Percentiles rank a stretch among this genome's conserved stretches.
Evolutionary conservation across 2,797 vertebrate genomes (phyloP).

Genomic region (Pangasius macronema): DNA sequence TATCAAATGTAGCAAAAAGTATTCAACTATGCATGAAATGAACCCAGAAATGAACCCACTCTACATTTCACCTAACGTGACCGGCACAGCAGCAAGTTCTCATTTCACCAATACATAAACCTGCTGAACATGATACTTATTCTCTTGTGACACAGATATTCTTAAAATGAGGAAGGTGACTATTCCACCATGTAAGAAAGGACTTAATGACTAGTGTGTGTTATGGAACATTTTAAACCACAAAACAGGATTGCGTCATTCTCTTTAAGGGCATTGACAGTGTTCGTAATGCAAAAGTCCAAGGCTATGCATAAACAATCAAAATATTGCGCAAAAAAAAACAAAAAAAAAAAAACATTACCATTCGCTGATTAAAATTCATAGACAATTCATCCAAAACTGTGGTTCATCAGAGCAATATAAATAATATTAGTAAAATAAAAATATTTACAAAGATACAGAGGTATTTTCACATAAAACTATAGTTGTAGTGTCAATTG

Average conservation of each 20-base stretch:
- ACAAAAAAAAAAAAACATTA: not conserved
- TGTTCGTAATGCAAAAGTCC: constrained; percentile 67
- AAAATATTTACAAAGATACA: not conserved
- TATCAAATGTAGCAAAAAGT: not conserved
- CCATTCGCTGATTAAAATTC: not conserved
- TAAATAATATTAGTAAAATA: not conserved
- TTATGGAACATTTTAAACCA: not conserved
- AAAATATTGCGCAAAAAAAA: not conserved
- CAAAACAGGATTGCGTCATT: not conserved
- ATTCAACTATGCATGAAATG: not conserved
- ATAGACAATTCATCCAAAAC: constrained; percentile 1
- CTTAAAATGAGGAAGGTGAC: constrained; percentile 31
- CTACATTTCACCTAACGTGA: not conserved
- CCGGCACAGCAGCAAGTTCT: not conserved
- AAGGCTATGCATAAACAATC: constrained; percentile 60
- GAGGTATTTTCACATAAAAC: not conserved
- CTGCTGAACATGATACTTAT: not conserved
- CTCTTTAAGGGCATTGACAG: constrained; percentile 55
- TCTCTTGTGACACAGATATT: constrained; percentile 26
- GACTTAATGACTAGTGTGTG: not conserved
- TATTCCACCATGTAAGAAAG: not conserved
- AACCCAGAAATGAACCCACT: too few species aligned
- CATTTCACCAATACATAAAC: not conserved
- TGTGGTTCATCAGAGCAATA: not conserved
- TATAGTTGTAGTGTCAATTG: not conserved